Base-by-base conservation (phyloP, 2,888 invertebrate genomes). In the Seira sanloemensis region DNA sequence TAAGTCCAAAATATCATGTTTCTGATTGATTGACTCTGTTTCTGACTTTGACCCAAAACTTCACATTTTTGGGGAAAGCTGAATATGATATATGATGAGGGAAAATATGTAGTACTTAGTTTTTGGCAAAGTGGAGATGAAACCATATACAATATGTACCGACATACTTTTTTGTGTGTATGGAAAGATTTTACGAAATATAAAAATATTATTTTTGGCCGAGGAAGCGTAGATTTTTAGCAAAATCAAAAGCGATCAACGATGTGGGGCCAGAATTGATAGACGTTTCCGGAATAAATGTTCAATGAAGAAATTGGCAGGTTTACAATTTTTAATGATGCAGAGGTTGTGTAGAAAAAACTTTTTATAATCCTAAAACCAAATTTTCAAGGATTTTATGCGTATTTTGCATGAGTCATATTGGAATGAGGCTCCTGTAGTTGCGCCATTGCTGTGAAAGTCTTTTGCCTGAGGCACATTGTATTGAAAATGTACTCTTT, bases 211-310 rank as follows among this genome's bases (percentile, higher is more conserved):
- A 9, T 5, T 12, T 37, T 37, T 9, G 12, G 37, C 12, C 37
- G 12, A 37, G 37, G 37, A 37, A 37, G 12, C 5, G n/a, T n/a
- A 72, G 73, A 21, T n/a, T n/a, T 54, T 1, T 58, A 19, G 62
- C 37, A 37, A 37, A 73, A 84, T 5, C 69, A 77, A 16, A 26
- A 19, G 50, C 79, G 69, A 67, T 78, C 18, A 65, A 37, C 25
- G 54, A 25, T 23, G 21, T 69, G 25, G 19, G 67, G 27, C 23
- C 37, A 74, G 25, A 76, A 67, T 21, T 76, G 73, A 87, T 74
- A 74, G 79, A 79, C 80, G 71, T 68, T 76, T 76, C 80, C 81
- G 50, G 84, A 74, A 75, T 67, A 74, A 62, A 78, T 78, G 62
- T 25, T 71, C 58, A 62, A 68, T 62, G 2, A 58, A 37, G 25